phyloP scores from a whole-genome alignment of 2,888 invertebrate species.

The Oligia fasciuncula region DNA sequence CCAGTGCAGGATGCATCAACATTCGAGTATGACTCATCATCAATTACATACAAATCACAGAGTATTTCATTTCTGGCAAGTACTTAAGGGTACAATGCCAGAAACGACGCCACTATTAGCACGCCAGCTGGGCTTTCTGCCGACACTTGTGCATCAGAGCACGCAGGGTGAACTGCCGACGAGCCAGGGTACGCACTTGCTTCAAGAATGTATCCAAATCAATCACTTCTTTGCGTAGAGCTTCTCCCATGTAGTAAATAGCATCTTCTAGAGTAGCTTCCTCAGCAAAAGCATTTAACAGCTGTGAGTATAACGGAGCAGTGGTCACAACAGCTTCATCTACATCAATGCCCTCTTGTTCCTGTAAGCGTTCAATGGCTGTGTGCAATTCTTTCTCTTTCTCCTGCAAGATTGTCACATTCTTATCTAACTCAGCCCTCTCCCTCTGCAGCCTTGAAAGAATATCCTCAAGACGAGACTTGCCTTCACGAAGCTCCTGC shows the following conservation, averaged over 20 bases:
- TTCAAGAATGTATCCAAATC: slow-evolving; percentile 99
- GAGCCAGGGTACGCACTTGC: slow-evolving; percentile 98
- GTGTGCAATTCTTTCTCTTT: slow-evolving; percentile 96
- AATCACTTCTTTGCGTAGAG: slow-evolving; percentile 96
- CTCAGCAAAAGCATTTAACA: slow-evolving; percentile 98
- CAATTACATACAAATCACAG: slow-evolving; percentile 63
- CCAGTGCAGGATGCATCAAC: slow-evolving; percentile 34
- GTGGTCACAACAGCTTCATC: slow-evolving; percentile 99
- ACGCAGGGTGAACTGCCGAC: slow-evolving; percentile 98
- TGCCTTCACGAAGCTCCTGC: slow-evolving; percentile 96
- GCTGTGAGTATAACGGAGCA: slow-evolving; percentile 98
- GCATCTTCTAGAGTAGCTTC: slow-evolving; percentile 99
- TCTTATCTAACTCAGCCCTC: slow-evolving; percentile 95
- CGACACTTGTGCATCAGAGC: slow-evolving; percentile 99
- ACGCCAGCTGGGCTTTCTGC: slow-evolving; percentile 96
- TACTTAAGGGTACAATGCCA: slow-evolving; percentile 63
- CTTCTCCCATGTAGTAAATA: slow-evolving; percentile 99
- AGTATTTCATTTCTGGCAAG: slow-evolving; percentile 57
- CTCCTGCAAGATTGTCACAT: slow-evolving; percentile 95
- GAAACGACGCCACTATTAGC: slow-evolving; percentile 84
- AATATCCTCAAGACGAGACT: slow-evolving; percentile 94
- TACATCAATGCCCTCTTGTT: slow-evolving; percentile 95
- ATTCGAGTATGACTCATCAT: slow-evolving; percentile 57
- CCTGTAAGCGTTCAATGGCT: slow-evolving; percentile 93
- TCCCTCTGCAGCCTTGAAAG: slow-evolving; percentile 94